Percentiles rank a stretch among this genome's conserved stretches.
Conservation (phyloP, 2,797 vertebrate species). For the Kryptopterus vitreolus region DNA sequence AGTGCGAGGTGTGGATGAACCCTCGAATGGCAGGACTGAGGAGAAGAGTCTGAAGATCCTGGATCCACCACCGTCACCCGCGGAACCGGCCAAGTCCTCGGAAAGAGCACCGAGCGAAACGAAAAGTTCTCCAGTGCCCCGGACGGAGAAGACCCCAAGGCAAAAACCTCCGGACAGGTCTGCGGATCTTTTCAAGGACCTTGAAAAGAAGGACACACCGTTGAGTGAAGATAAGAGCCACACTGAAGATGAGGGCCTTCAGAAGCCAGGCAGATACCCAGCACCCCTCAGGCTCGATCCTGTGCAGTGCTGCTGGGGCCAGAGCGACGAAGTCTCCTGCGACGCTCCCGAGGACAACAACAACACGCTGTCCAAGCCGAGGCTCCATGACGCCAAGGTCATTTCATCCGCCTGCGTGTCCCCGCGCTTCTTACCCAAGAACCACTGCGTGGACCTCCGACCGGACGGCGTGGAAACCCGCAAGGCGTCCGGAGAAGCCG, state of each 20-base stretch:
- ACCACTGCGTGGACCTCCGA: conserved; percentile 56
- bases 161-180: conserved; percentile 8
- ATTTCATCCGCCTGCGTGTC: conserved; percentile 34
- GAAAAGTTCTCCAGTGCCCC: conserved; percentile 26
- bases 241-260: conserved; percentile 32
- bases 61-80: neutral
- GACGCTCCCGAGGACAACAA: conserved; percentile 64
- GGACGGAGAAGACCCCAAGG: neutral
- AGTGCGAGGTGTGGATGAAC: neutral
- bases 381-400: neutral
- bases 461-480: conserved; percentile 57
- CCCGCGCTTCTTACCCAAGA: conserved; percentile 27
- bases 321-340: conserved; percentile 53
- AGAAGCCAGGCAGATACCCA: conserved; percentile 24
- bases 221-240: neutral
- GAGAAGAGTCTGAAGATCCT: neutral
- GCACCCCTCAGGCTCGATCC: conserved; percentile 47
- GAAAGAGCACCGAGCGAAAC: neutral
- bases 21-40: neutral
- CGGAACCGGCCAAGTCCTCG: neutral
- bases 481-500: conserved; percentile 16
- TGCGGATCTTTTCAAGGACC: conserved; percentile 21
- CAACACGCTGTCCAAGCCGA: conserved; percentile 54
- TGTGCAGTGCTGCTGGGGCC: conserved; percentile 66
- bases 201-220: neutral